Conservation (phyloP, 2,888 invertebrate species). For the Rhaphigaster nebulosa region DNA sequence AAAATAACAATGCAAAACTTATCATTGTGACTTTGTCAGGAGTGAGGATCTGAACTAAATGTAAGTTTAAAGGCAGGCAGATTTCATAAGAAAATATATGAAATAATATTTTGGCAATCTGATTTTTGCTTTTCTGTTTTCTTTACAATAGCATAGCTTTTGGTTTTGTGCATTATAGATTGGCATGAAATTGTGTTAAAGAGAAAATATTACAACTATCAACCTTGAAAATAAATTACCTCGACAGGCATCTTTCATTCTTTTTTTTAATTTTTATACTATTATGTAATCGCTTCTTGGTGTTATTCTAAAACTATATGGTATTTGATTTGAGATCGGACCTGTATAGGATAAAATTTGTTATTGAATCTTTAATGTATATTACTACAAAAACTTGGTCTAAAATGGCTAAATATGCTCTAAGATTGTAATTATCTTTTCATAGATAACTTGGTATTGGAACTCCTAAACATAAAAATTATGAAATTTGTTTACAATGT, state of each 20-base stretch:
- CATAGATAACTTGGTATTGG: not conserved
- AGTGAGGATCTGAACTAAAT: not conserved
- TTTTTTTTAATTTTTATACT: not conserved
- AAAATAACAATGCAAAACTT: not conserved
- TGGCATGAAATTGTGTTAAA: conserved; percentile 48
- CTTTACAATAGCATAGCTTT: conserved; percentile 7
- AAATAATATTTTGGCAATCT: not conserved
- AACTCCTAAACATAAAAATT: not conserved
- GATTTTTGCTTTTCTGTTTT: not conserved
- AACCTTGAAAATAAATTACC: not conserved
- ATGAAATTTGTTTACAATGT: not conserved
- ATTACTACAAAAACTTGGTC: not conserved
- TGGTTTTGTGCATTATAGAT: conserved; percentile 27
- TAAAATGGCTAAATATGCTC: not conserved
- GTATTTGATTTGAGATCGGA: conserved; percentile 24
- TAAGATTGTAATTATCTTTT: not conserved
- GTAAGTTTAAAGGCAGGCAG: not conserved
- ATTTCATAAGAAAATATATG: not conserved
- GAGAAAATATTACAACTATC: not conserved
- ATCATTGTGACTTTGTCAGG: not conserved
- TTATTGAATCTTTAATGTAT: not conserved
- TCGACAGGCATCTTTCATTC: not conserved
- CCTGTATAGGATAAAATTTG: conserved; percentile 20
- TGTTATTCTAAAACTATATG: conserved; percentile 35
- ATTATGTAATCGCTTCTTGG: conserved; percentile 1